Base-by-base conservation (phyloP, 2,888 invertebrate genomes). In the Hedya salicella region DNA sequence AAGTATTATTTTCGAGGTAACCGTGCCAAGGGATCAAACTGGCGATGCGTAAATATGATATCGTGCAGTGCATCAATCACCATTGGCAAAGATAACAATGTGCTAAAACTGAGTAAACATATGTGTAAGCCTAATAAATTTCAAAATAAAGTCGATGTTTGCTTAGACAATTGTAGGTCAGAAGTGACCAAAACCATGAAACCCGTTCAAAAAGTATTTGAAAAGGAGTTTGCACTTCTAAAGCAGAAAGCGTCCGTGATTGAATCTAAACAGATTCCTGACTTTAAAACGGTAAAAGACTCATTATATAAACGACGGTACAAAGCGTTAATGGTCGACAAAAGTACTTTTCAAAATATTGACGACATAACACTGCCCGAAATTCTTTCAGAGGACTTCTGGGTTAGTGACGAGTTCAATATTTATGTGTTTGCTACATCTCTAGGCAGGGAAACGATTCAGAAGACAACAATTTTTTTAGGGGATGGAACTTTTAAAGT, bases 71-170 rank as follows among this genome's bases (percentile, higher is more conserved):
- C 25, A 25, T 48, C 59, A 30, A 50, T 50, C 14, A 50, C 32
- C 16, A 50, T 50, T 32, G 16, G 16, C 16, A 50, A 50, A 16
- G 50, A 50, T 14, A 50, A 50, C 16, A 50, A 50, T 50, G 32
- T 32, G 50, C 32, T 50, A 32, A 50, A 8, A 16, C n/a, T n/a
- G 13, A 50, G 50, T 50, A n/a, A n/a, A 50, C 32, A 50, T 50
- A 32, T 50, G 30, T 50, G 50, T 32, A 50, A 50, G n/a, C 60
- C 40, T 62, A 70, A 70, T 16, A 69, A 68, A 68, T 70, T 39
- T 39, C 39, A 39, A 39, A 39, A 39, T 39, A 39, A 39, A 39
- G 39, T 39, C 9, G 39, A 39, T 13, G 39, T 39, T 13, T 39
- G 39, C 32, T 13, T 39, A 39, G 9, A 9, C 39, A 39, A 39